Conservation (phyloP, 2,797 vertebrate species). For the Dendrocincla tyrannina region DNA sequence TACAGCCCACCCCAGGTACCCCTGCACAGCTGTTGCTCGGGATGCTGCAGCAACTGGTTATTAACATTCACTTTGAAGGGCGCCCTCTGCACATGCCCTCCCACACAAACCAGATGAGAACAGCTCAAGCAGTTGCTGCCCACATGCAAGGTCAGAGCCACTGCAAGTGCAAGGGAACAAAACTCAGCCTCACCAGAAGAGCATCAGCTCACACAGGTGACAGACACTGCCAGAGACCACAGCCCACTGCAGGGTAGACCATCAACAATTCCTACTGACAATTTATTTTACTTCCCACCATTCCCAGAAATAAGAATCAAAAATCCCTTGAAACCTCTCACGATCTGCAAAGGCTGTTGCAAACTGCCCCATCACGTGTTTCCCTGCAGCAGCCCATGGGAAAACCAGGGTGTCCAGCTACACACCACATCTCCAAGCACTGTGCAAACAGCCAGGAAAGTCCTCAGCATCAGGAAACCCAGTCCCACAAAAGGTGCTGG, state of each 20-base stretch:
- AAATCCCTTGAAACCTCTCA: background rate
- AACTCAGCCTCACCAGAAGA: background rate
- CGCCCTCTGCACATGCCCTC: background rate
- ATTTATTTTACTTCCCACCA: background rate
- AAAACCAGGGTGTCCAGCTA: background rate
- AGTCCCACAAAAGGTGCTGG: background rate
- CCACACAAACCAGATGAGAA: background rate
- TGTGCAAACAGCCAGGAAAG: background rate
- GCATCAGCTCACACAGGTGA: background rate
- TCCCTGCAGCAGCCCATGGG: background rate
- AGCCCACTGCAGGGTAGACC: background rate
- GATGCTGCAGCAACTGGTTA: background rate
- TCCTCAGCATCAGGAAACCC: background rate
- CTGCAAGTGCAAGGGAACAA: background rate
- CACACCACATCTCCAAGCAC: fast-evolving
- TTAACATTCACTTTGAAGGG: background rate
- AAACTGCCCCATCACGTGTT: background rate
- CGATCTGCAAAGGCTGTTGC: background rate
- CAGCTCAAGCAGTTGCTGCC: background rate
- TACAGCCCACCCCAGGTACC: background rate
- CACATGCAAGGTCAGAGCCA: fast-evolving
- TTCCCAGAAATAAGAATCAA: background rate
- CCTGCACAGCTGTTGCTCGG: background rate
- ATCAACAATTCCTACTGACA: background rate
- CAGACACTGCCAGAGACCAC: background rate